Conservation (phyloP, 2,888 invertebrate species). For the Zygothrica quintamaculata region DNA sequence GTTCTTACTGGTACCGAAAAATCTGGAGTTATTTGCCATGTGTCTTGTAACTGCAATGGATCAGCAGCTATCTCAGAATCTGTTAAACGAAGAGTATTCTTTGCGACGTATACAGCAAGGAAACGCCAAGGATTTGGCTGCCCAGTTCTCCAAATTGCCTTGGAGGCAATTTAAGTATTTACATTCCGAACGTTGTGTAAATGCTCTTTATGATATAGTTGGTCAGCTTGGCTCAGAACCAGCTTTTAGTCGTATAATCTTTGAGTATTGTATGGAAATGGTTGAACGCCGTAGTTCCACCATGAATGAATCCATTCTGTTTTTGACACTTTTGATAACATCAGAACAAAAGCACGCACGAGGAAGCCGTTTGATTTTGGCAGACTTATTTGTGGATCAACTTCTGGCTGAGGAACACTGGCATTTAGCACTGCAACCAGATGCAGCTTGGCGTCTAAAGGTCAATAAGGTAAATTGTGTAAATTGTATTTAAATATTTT, state of each 20-base stretch:
- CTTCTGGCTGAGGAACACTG: conserved; percentile 82
- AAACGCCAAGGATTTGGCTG: conserved; percentile 73
- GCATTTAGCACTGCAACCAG: conserved; percentile 81
- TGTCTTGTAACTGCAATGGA: conserved; percentile 86
- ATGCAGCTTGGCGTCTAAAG: conserved; percentile 71
- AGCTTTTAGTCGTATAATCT: conserved; percentile 85
- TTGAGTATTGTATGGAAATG: conserved; percentile 87
- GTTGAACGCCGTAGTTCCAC: conserved; percentile 85
- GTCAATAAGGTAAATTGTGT: conserved; percentile 75
- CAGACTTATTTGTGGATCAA: conserved; percentile 74
- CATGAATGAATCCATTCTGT: conserved; percentile 86
- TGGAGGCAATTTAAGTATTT: conserved; percentile 89
- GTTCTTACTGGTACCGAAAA: conserved; percentile 86
- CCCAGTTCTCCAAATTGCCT: conserved; percentile 83
- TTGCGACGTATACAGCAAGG: conserved; percentile 53
- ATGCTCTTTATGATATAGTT: conserved; percentile 86
- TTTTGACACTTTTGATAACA: conserved; percentile 72
- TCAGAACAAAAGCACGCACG: conserved; percentile 28
- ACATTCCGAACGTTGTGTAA: conserved; percentile 84
- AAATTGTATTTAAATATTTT: too few species aligned
- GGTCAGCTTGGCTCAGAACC: conserved; percentile 86
- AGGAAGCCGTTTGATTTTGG: conserved; percentile 53
- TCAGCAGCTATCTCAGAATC: conserved; percentile 85
- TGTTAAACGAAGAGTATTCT: conserved; percentile 86
- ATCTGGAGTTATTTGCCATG: conserved; percentile 86